Percentiles rank a stretch among this genome's conserved stretches.
phyloP scores from a whole-genome alignment of 2,113 vertebrate species.

The Chaetura pelagica region DNA sequence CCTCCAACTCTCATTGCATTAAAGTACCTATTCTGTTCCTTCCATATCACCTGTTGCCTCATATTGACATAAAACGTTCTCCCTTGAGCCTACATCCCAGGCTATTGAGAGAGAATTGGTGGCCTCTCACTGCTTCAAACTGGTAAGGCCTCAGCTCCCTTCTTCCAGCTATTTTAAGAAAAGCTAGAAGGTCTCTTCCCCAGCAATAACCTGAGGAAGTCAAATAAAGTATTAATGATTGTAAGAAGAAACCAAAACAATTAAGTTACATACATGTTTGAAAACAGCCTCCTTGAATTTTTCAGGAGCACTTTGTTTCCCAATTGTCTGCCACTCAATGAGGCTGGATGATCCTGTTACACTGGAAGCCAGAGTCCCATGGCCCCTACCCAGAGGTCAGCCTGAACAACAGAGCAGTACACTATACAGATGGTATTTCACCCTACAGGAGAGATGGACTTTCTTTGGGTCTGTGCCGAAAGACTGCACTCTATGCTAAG shows the following conservation, averaged over 20 bases:
- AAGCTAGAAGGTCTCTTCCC: neutral
- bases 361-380: neutral
- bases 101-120: neutral
- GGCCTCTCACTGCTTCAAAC: neutral
- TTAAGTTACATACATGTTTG: constrained; percentile 44
- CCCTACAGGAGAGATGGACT: neutral
- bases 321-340: neutral
- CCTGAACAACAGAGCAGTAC: neutral
- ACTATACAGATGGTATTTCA: neutral
- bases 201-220: constrained; percentile 16
- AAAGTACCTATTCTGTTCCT: neutral
- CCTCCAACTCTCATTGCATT: neutral
- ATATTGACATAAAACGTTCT: neutral
- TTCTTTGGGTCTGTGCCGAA: neutral
- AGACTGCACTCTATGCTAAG: neutral
- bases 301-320: constrained; percentile 62
- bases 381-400: neutral
- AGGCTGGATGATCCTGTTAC: neutral
- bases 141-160: neutral
- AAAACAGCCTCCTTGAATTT: constrained; percentile 54
- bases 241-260: constrained; percentile 63
- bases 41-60: neutral
- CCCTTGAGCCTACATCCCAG: neutral
- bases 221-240: constrained; percentile 52
- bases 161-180: neutral